Percentiles rank a stretch among this genome's conserved stretches.
Evolutionary conservation across 2,797 vertebrate species (phyloP).

Genomic region (Zalophus californianus): DNA sequence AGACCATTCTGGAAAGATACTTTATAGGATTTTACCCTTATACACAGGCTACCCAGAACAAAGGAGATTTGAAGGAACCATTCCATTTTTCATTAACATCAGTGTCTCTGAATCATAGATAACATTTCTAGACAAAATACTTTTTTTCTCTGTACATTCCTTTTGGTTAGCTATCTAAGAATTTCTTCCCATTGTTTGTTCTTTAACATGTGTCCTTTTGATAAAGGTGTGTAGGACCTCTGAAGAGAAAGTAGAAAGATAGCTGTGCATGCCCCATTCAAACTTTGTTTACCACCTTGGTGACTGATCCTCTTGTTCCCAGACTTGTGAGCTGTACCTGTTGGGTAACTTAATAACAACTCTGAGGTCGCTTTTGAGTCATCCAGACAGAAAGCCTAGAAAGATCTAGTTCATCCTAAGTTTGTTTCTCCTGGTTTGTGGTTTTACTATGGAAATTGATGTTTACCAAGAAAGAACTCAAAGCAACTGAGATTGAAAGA

Average conservation of each 20-base stretch:
- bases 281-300: not conserved
- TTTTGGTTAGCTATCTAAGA: not conserved
- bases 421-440: slow-evolving; percentile 18
- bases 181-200: slow-evolving; percentile 5
- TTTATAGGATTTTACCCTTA: not conserved
- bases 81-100: slow-evolving; percentile 29
- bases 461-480: slow-evolving; percentile 45
- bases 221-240: not conserved
- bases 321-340: not conserved
- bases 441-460: not conserved
- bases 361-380: not conserved
- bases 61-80: not conserved
- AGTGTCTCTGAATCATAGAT: not conserved
- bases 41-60: not conserved
- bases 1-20: not conserved
- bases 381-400: not conserved
- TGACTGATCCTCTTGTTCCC: not conserved
- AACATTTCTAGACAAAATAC: not conserved
- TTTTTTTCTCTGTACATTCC: not conserved
- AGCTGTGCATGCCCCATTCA: not conserved
- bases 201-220: not conserved
- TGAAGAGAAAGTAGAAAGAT: not conserved
- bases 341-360: not conserved
- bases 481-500: slow-evolving; percentile 21
- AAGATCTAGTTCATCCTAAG: not conserved